Base-by-base conservation (phyloP, 2,113 vertebrate genomes). In the Psettodes erumei region DNA sequence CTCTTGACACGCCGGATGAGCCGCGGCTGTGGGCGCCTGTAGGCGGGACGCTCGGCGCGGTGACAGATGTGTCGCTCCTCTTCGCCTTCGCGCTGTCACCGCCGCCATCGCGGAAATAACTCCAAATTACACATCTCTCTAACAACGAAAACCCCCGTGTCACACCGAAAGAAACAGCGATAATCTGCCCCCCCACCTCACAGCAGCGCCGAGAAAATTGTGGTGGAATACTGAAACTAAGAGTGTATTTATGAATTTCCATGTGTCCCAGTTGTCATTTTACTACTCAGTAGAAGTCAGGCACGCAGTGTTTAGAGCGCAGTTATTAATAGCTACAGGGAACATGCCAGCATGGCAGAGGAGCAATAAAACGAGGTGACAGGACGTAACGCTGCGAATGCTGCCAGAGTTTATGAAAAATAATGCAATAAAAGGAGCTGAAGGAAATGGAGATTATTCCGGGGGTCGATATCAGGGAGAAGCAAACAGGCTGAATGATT, bases 191-290 rank as follows among this genome's bases (percentile, higher is more conserved):
- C 45, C 35, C 27, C n/a, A n/a, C n/a, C n/a, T n/a, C n/a, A n/a
- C 40, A 0, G 71, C 68, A 27, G 53, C 63, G 69, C 58, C 2
- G 16, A 47, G 19, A 19, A 54, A 59, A 19, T 10, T 54, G 54
- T 48, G 33, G 10, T 5, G 42, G 25, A 60, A 60, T n/a, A 0
- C 9, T 40, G 59, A 79, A 69, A 62, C 43, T 55, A 30, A 30
- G 40, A 73, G 59, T n/a, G n/a, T 27, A 19, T 71, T 48, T 23
- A 33, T 43, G 27, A 28, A 61, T 59, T 10, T 71, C 18, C 43
- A 56, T 18, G 55, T 56, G 81, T 68, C 70, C 62, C 79, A 13
- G 53, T 71, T 83, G 70, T 75, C 83, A 71, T 67, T 79, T 82
- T 63, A 55, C 28, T 10, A 54, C 0, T 2, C 71, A 47, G n/a